These are phyloP conservation scores for Dascillus cervinus DNA, from an alignment of 2,888 invertebrate species.

Conservation along the genomic window DNA sequence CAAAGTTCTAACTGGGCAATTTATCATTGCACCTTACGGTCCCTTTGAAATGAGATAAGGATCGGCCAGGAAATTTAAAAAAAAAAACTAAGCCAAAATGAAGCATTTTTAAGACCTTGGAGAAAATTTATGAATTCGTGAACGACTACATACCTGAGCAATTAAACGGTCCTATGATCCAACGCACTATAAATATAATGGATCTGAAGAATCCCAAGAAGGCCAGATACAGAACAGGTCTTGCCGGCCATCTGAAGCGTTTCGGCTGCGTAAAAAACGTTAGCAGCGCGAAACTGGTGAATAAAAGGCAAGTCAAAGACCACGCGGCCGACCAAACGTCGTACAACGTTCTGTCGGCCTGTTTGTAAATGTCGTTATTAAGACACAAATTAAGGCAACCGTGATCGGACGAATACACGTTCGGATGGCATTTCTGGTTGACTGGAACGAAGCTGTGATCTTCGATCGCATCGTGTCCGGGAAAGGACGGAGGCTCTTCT, in stretches of 20 bases:
- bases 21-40: too few species aligned
- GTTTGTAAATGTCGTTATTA: constrained; percentile 21
- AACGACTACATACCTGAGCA: constrained; percentile 29
- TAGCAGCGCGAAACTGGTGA: constrained; percentile 74
- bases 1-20: too few species aligned
- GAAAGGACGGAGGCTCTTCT: constrained; percentile 8
- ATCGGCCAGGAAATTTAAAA: too few species aligned
- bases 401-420: constrained; percentile 21
- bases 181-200: constrained; percentile 28
- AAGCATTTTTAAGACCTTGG: too few species aligned
- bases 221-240: constrained; percentile 84
- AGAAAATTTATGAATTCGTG: too few species aligned
- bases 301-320: constrained; percentile 69
- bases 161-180: constrained; percentile 30
- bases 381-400: constrained; percentile 26
- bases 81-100: too few species aligned
- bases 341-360: constrained; percentile 31
- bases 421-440: constrained; percentile 26
- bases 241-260: constrained; percentile 86
- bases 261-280: constrained; percentile 87
- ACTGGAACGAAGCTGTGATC: constrained; percentile 9
- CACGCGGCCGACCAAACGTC: constrained; percentile 65
- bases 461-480: constrained; percentile 7
- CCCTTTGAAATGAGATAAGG: too few species aligned
- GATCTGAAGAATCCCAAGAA: constrained; percentile 51